Conservation (phyloP, 2,888 invertebrate genomes). For the Pharmacophagus antenor region DNA sequence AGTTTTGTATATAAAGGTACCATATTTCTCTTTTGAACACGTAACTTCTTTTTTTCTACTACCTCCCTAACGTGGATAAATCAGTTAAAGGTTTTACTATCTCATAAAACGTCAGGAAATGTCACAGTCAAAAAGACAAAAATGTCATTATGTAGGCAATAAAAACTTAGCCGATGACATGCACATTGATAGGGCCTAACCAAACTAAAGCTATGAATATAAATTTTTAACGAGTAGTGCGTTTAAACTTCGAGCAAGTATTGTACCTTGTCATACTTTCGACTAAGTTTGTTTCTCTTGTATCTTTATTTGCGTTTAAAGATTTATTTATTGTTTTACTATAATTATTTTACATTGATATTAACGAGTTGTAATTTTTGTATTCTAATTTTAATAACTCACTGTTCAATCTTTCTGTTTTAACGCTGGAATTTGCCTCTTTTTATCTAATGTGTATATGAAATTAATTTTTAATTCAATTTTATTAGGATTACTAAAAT, state of each 20-base stretch:
- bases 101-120: constrained; percentile 34
- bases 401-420: no score
- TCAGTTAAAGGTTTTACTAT: constrained; percentile 32
- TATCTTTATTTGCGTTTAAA: no score
- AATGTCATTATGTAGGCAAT: constrained; percentile 26
- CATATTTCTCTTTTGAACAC: neutral
- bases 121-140: constrained; percentile 22
- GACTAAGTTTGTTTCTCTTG: constrained; percentile 24
- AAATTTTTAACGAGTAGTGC: constrained; percentile 55
- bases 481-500: neutral
- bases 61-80: constrained; percentile 19
- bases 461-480: neutral
- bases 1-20: neutral
- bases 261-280: constrained; percentile 38
- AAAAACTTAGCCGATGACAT: constrained; percentile 29
- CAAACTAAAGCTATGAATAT: constrained; percentile 42
- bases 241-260: constrained; percentile 44
- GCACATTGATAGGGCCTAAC: constrained; percentile 46
- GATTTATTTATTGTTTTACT: neutral
- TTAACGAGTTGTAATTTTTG: neutral
- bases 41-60: constrained; percentile 5
- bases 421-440: no score
- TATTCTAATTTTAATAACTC: no score
- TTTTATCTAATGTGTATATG: neutral
- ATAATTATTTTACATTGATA: neutral